A percentile compares a stretch with the other conserved stretches of the same genome.
Conservation (phyloP, 1,140 invertebrate species). For the Calosoma granatense region DNA sequence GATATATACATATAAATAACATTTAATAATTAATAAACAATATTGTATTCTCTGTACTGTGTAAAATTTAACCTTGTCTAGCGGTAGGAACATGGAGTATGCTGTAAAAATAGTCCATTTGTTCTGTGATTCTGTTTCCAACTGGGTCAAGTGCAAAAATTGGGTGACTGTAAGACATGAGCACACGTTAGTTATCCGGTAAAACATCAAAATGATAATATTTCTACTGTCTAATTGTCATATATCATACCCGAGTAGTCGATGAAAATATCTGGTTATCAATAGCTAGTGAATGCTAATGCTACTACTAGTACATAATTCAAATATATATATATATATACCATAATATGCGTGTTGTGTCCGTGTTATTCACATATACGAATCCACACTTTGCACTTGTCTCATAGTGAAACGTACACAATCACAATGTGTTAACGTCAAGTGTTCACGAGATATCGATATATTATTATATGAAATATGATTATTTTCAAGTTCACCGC, state of each 20-base stretch:
- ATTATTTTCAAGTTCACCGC: not conserved
- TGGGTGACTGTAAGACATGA: not conserved
- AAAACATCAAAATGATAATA: no score
- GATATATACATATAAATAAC: slow-evolving; percentile 22
- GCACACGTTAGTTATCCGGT: no score
- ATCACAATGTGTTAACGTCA: slow-evolving; percentile 33
- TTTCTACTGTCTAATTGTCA: no score
- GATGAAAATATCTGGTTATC: no score
- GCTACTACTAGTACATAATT: not conserved
- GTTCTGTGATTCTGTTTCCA: slow-evolving; percentile 29
- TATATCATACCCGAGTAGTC: no score
- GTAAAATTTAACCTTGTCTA: slow-evolving; percentile 26
- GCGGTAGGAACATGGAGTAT: slow-evolving; percentile 24
- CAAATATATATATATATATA: no score
- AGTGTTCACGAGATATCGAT: slow-evolving; percentile 25
- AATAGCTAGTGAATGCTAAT: not conserved
- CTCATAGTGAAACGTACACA: slow-evolving; percentile 16
- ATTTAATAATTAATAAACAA: slow-evolving; percentile 13
- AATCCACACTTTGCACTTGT: slow-evolving; percentile 6
- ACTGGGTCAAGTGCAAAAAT: not conserved
- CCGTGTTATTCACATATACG: not conserved
- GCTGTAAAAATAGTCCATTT: slow-evolving; percentile 30
- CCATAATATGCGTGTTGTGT: no score
- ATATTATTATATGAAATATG: not conserved
- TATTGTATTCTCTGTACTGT: slow-evolving; percentile 29